These are phyloP conservation scores for Ctena decussata DNA, from an alignment of 2,888 invertebrate species.

Conservation along the genomic window DNA sequence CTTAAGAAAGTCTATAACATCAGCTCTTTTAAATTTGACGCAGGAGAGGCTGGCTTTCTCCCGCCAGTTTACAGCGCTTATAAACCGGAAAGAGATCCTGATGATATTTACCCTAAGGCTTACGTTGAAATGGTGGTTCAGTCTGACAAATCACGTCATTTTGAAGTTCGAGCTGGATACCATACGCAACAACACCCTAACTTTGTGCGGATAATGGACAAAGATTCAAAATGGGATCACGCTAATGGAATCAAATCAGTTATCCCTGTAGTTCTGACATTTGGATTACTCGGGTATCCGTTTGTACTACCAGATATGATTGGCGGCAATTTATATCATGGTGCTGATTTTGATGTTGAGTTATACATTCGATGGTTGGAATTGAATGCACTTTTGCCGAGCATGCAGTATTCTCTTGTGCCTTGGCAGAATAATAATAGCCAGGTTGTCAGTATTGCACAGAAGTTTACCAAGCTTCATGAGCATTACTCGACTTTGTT, in stretches of 20 bases:
- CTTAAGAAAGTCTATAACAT: constrained; percentile 91
- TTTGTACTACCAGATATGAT: constrained; percentile 97
- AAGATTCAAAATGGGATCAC: constrained; percentile 95
- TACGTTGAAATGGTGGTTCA: constrained; percentile 75
- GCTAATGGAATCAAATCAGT: constrained; percentile 92
- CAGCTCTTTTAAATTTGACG: constrained; percentile 96
- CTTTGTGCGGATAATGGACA: constrained; percentile 92
- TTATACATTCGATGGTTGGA: constrained; percentile 94
- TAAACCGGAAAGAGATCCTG: constrained; percentile 67
- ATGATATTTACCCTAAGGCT: constrained; percentile 71
- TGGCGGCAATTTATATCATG: constrained; percentile 84
- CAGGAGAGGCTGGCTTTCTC: constrained; percentile 88
- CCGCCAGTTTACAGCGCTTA: constrained; percentile 72
- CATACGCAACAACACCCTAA: constrained; percentile 94
- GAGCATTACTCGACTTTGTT: constrained; percentile 75
- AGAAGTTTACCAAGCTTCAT: constrained; percentile 71
- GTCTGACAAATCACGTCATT: constrained; percentile 87
- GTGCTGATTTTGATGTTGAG: constrained; percentile 80
- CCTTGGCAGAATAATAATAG: constrained; percentile 87
- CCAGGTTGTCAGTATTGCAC: constrained; percentile 68
- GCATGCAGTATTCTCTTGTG: constrained; percentile 93
- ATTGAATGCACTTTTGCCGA: constrained; percentile 95
- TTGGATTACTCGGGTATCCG: constrained; percentile 89
- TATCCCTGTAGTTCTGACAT: constrained; percentile 92
- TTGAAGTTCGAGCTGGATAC: constrained; percentile 95